Evolutionary conservation across 37 sponge, comb jelly and placozoan genomes (phyloP), one percentile per base, ranked within the genome.

Genomic region (Axinella damicornis): DNA sequence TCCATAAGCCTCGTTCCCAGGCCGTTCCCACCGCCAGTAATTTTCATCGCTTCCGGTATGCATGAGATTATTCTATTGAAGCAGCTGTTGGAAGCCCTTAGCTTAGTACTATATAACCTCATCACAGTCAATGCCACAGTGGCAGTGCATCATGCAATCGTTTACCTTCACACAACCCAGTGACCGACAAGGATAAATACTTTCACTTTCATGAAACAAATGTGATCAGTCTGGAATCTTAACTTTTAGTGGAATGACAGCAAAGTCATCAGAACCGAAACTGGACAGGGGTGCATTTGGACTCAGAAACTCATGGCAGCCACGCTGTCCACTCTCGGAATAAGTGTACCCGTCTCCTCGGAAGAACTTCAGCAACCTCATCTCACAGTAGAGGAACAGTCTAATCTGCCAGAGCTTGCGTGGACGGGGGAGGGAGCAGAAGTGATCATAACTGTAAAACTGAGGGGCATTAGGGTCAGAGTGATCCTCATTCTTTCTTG

Each of bases 321-420:
- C 67, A 11, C 37, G 11, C 31, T 60, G 46, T 2, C 56, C 67
- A 32, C 53, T 77, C 28, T 79, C 62, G 19, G 53, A 57, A 1
- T 5, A 32, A n/a, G 91, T 85, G 76, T 85, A 69, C 15, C 91
- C 91, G 65, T 90, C 87, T 22, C 91, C 91, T 31, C 53, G 74
- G 72, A 85, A 90, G 46, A 78, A 64, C 33, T 85, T 88, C 41
- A 90, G 53, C 15, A 90, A 64, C 61, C 91, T 73, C 24, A 90
- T 68, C 65, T 90, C 91, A 62, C 91, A 90, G 83, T 85, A 90
- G 30, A 90, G 77, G 57, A 90, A 82, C 65, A 80, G 69, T 80
- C 91, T 85, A 53, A 80, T 82, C 58, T 90, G 91, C 91, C 85
- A 85, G 30, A 82, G 76, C 11, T 46, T 80, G 15, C 87, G 33